Evolutionary conservation across 2,888 invertebrate genomes (phyloP).

Genomic region (Drosophila aldrichi): DNA sequence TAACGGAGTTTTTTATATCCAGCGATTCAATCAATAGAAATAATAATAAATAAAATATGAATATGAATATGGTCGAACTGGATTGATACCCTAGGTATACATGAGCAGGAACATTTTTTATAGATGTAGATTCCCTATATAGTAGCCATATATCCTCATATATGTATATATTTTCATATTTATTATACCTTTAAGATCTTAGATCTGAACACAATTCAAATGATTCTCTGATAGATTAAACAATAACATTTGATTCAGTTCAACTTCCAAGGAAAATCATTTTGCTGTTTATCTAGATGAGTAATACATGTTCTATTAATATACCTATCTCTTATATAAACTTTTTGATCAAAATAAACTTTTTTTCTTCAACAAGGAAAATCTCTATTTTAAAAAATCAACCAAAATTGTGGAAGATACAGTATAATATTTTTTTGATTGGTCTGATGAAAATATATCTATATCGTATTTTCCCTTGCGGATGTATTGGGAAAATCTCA

Average conservation of each 20-base stretch:
- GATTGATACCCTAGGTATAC: background rate
- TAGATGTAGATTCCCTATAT: background rate
- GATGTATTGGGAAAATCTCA: too few relatives aligned
- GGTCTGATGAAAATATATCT: background rate
- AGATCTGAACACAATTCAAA: background rate
- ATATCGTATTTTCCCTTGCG: background rate
- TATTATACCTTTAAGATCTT: background rate
- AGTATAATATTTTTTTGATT: background rate
- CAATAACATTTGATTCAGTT: background rate
- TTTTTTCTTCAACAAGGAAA: background rate
- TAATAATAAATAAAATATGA: slow-evolving; percentile 2
- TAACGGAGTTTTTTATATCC: slow-evolving; percentile 4
- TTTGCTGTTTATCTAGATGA: background rate
- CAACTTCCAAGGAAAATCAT: background rate
- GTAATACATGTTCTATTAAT: background rate
- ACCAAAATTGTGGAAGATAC: background rate
- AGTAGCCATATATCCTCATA: background rate
- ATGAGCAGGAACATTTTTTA: background rate
- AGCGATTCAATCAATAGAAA: slow-evolving; percentile 25
- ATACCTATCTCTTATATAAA: background rate
- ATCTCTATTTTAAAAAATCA: background rate
- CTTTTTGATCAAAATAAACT: background rate
- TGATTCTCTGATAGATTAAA: background rate
- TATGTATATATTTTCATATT: too few relatives aligned
- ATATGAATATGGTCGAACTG: background rate